Base-by-base conservation (phyloP, 1,140 invertebrate species). In the Zaprionus taronus region DNA sequence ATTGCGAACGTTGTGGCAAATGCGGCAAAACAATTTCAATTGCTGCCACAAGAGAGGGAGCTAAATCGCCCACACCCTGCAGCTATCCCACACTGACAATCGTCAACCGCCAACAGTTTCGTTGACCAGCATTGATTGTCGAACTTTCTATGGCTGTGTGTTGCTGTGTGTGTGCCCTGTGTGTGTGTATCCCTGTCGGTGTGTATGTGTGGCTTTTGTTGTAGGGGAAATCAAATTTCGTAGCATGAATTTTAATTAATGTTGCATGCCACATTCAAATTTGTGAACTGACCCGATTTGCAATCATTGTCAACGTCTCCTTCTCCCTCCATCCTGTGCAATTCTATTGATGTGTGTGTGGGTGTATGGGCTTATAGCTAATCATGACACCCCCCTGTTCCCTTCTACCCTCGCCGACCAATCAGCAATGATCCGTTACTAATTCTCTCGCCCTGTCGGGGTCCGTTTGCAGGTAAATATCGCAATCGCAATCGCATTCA, bases 201-300 rank as follows among this genome's bases (percentile, higher is more conserved):
- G 4, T 44, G 15, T 38, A 1, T 44, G 41, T 14, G 36, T 38
- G 41, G 6, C n/a, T 47, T 34, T 58, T 36, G 11, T 67, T 56
- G 36, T 9, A 34, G 38, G 24, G 41, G 15, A 71, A 57, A 76
- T 76, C 34, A 60, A 71, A 71, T 71, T 71, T 63, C 11, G 49
- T 58, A 60, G 34, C 15, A 36, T 26, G 55, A 41, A 65, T 71
- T 60, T 71, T 72, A 76, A 76, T 76, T 72, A 71, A 58, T 31
- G 66, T 73, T 73, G 70, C 53, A 60, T 68, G 71, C 63, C 41
- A 61, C 64, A 73, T 11, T 17, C 34, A 67, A 41, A 44, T 56
- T 67, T 56, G 63, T 17, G 22, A 55, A 47, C 22, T 57, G 53
- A 57, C 24, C 64, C 34, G 41, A 67, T 38, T 72, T 31, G 15